Evolutionary conservation across 2,113 vertebrate species (phyloP).

Genomic region (Sciurus niger): DNA sequence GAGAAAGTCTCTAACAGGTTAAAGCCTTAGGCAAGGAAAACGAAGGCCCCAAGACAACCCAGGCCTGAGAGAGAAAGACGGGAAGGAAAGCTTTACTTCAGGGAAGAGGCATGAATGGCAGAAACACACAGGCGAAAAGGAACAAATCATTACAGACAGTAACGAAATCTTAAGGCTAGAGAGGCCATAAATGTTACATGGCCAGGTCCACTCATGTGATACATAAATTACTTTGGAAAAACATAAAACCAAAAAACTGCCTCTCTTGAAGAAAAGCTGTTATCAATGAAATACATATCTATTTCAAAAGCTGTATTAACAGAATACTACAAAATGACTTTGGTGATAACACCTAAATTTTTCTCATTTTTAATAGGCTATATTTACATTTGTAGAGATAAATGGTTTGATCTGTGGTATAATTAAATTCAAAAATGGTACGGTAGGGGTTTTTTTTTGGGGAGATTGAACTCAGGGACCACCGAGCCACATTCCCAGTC

Average conservation of each 20-base stretch:
- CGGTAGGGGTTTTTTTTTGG: too few species aligned
- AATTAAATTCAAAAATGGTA: conserved; percentile 36
- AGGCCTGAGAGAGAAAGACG: neutral
- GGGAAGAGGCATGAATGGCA: neutral
- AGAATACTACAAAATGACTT: neutral
- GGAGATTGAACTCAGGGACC: too few species aligned
- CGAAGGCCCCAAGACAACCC: neutral
- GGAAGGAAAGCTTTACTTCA: neutral
- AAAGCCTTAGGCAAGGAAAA: conserved; percentile 1
- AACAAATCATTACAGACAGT: neutral
- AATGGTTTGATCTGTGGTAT: conserved; percentile 34
- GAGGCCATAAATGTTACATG: neutral
- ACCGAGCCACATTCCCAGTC: too few species aligned
- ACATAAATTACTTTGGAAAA: neutral
- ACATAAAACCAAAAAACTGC: neutral
- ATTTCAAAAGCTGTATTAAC: neutral
- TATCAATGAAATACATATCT: neutral
- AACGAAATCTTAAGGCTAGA: neutral
- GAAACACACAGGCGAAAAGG: neutral
- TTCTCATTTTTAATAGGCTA: conserved; percentile 26
- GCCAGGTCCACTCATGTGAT: neutral
- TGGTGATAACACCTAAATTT: neutral
- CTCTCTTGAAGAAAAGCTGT: neutral
- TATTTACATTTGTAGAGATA: neutral
- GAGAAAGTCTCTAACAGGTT: neutral